Conservation (phyloP, 2,888 invertebrate species). For the Cylindroiulus punctatus region DNA sequence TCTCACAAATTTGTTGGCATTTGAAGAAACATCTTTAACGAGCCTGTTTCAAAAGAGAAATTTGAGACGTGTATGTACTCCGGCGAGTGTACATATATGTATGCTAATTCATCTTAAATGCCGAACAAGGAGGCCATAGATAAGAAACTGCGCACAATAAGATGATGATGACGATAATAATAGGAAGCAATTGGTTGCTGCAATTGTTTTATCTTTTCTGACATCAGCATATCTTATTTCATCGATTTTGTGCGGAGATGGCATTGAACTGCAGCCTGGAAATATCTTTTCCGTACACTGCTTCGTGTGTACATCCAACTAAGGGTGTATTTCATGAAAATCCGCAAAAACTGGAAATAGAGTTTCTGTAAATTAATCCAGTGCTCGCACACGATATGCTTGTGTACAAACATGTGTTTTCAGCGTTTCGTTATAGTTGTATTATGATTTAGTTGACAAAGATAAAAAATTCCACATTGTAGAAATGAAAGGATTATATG, state of each 20-base stretch:
- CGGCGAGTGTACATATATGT: neutral
- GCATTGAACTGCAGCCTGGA: neutral
- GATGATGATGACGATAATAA: conserved; percentile 38
- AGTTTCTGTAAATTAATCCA: too few relatives aligned
- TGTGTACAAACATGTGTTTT: too few relatives aligned
- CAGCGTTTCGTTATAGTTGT: too few relatives aligned
- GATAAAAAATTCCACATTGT: too few relatives aligned
- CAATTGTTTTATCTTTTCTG: conserved; percentile 37
- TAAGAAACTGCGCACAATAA: conserved; percentile 15
- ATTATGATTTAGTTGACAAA: too few relatives aligned
- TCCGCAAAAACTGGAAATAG: neutral
- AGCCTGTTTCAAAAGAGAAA: neutral
- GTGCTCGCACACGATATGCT: too few relatives aligned
- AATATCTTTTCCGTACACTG: neutral
- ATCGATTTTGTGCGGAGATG: conserved; percentile 8
- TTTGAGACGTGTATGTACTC: neutral
- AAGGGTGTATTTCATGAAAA: neutral
- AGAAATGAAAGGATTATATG: too few relatives aligned
- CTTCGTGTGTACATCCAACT: neutral
- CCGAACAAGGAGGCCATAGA: neutral
- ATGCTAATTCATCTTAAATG: conserved; percentile 31
- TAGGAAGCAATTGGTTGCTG: conserved; percentile 29
- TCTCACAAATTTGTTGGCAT: neutral
- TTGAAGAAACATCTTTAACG: conserved; percentile 17
- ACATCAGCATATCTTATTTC: conserved; percentile 6